Base-by-base conservation (phyloP, 1,140 invertebrate genomes). In the Teleopsis dalmanni region DNA sequence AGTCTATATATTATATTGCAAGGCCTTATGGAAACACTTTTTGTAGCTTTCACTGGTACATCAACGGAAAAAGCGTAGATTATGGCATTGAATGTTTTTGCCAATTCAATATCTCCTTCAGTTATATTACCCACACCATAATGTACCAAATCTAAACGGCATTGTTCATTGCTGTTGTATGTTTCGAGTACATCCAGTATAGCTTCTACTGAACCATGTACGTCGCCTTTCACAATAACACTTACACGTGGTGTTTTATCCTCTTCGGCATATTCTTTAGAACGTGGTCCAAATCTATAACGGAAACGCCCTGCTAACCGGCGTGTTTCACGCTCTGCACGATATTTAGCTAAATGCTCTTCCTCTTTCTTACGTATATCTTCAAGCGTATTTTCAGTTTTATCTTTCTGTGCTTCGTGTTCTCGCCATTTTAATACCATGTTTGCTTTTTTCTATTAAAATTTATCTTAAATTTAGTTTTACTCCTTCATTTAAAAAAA, bases 1-100 rank as follows among this genome's bases (percentile, higher is more conserved):
- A 97, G 72, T 57, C 86, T 85, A 71, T 97, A 97, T 54, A 98
- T 96, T 9, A 98, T 79, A 71, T 94, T 95, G 66, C 82, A 81
- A 29, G 75, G 55, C 57, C 79, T 81, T 36, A 96, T 73, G 2
- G 59, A 36, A 13, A 94, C 75, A 11, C 75, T 70, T 16, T 74
- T 74, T n/a, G 57, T 36, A 0, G 35, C 18, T 9, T 58, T 55
- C 3, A 73, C 63, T 0, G 79, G 73, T 42, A 76, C 70, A 6
- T 76, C 74, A 19, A 88, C 80, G 67, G 95, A 92, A 68, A 96
- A 96, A 19, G 81, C 81, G 74, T 92, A 96, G 50, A 96, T 82
- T 13, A 90, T 78, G 14, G 85, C 89, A 57, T 87, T 75, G 70
- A 96, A 96, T 3, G 81, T 72, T 63, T 85, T 75, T 11, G 95